Conservation (phyloP, 2,888 invertebrate genomes). For the Drosophila parthenogenetica region DNA sequence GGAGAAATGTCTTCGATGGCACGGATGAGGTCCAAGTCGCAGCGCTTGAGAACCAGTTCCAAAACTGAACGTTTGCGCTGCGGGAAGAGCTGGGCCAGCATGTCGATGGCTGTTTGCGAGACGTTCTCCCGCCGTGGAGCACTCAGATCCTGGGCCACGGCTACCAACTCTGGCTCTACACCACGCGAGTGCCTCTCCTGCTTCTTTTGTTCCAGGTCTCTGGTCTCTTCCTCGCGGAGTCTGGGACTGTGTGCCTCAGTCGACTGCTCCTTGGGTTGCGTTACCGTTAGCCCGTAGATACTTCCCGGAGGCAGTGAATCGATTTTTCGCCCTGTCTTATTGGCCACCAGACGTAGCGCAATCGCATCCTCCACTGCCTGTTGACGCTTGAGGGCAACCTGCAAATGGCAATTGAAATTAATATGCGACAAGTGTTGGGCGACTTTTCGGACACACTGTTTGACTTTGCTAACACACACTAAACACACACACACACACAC, state of each 20-base stretch:
- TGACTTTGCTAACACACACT: slow-evolving; percentile 53
- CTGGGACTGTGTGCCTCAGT: neutral
- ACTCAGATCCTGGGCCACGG: slow-evolving; percentile 66
- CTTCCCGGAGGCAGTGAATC: slow-evolving; percentile 94
- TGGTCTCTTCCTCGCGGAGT: neutral
- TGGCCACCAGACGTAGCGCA: slow-evolving; percentile 95
- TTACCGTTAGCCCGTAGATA: slow-evolving; percentile 95
- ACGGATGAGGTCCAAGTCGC: slow-evolving; percentile 94
- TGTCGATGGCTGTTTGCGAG: slow-evolving; percentile 91
- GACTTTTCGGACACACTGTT: slow-evolving; percentile 48
- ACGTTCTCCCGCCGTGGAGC: slow-evolving; percentile 83
- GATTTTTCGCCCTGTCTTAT: slow-evolving; percentile 90
- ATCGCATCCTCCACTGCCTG: slow-evolving; percentile 99
- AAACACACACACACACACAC: slow-evolving; percentile 23
- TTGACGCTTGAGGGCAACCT: slow-evolving; percentile 98
- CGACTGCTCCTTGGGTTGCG: slow-evolving; percentile 89
- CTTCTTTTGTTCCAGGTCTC: neutral
- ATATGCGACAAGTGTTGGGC: slow-evolving; percentile 76
- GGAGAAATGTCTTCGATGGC: slow-evolving; percentile 84
- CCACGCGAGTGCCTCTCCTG: slow-evolving; percentile 14
- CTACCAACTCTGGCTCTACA: slow-evolving; percentile 25
- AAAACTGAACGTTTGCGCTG: slow-evolving; percentile 94
- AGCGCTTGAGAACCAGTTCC: slow-evolving; percentile 95
- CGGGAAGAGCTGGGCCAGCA: slow-evolving; percentile 95
- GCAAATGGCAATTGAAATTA: slow-evolving; percentile 77